Evolutionary conservation across 1,140 invertebrate genomes (phyloP), one percentile per base, ranked within the genome.

Genomic region (Pachyrhynchus sulphureomaculatus): DNA sequence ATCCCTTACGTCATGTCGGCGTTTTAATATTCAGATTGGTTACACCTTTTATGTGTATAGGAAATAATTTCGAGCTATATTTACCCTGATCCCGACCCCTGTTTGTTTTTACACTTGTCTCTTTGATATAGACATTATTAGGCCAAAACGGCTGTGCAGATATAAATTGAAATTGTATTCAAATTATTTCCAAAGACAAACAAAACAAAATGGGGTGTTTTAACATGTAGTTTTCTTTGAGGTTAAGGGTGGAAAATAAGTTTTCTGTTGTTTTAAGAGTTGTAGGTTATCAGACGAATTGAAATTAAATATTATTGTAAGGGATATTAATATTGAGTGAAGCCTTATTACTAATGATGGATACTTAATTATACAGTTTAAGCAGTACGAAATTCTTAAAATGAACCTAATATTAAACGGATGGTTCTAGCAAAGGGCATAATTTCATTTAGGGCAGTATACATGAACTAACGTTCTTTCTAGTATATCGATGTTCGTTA

Each of bases 11-110:
- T 33, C 59, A 54, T 60, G 63, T 49, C 49, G 21, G 24, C 48
- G 67, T 73, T 75, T 74, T 73, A 76, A 76, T 76, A 76, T 75
- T 75, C 72, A 75, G 72, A 76, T 76, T 76, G 74, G 74, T 76
- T 76, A 76, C 74, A 76, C 74, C 74, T 76, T 76, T 76, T 75
- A 76, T 74, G 60, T 71, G 74, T 76, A 69, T 65, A 72, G 71
- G 71, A 76, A 75, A 74, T 74, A 74, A 74, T 75, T 74, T 72
- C 54, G 64, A 63, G 65, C 67, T 64, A 68, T 68, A 70, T 73
- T 71, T 70, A 68, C 71, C 62, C 70, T 58, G 34, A 51, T 55
- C 47, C 42, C 68, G 62, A 49, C 66, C 70, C 70, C 64, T 75
- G 71, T 74, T 75, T 75, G 72, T 75, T 75, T 75, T 72, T 74